Percentiles rank a stretch among this genome's conserved stretches.
These are phyloP conservation scores for Nomada fucata DNA, from an alignment of 2,888 invertebrate species.

Conservation along the genomic window DNA sequence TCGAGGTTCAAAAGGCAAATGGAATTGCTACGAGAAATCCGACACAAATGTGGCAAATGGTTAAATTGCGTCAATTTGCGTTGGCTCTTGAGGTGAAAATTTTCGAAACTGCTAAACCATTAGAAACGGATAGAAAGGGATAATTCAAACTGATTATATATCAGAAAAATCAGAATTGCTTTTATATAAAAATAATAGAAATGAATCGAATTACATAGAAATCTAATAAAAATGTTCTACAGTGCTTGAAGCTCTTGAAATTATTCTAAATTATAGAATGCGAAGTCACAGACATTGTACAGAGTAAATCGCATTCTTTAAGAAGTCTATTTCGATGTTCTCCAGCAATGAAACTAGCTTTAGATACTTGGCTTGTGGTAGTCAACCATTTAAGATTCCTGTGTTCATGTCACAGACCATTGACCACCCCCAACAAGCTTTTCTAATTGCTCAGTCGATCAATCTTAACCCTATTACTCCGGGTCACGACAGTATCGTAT, in stretches of 20 bases:
- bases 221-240: too few relatives aligned
- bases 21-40: neutral
- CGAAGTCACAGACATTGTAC: too few relatives aligned
- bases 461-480: neutral
- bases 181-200: too few relatives aligned
- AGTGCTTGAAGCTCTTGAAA: too few relatives aligned
- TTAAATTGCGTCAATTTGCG: neutral
- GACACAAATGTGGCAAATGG: neutral
- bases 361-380: neutral
- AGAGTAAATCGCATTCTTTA: neutral
- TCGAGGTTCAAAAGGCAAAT: constrained; percentile 2
- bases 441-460: constrained; percentile 12
- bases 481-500: constrained; percentile 1
- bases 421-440: constrained; percentile 11
- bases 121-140: neutral
- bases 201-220: too few relatives aligned
- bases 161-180: too few relatives aligned
- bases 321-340: neutral
- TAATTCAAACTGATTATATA: neutral
- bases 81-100: neutral
- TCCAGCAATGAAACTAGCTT: neutral
- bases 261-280: too few relatives aligned
- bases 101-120: neutral
- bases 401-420: constrained; percentile 23
- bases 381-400: constrained; percentile 5